These are phyloP conservation scores for Carterocephalus palaemon DNA, from an alignment of 2,888 invertebrate species.

Conservation along the genomic window DNA sequence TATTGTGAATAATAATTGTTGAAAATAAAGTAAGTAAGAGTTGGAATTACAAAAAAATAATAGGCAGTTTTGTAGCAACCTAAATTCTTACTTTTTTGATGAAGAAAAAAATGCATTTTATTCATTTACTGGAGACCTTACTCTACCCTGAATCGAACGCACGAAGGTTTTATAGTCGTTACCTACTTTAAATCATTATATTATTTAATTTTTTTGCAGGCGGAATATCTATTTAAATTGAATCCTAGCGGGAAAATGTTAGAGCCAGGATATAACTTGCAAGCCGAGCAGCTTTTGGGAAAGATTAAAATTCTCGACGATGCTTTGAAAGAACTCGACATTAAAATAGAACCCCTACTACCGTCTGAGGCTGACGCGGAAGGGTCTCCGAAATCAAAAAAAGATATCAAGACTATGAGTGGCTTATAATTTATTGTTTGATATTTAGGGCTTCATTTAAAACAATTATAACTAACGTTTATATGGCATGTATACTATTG, in stretches of 20 bases:
- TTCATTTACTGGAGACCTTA: too few relatives aligned
- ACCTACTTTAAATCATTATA: too few relatives aligned
- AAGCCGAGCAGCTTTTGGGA: conserved; percentile 73
- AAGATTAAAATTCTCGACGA: conserved; percentile 70
- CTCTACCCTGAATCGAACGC: too few relatives aligned
- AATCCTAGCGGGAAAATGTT: conserved; percentile 85
- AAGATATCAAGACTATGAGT: conserved; percentile 47
- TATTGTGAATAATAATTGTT: too few relatives aligned
- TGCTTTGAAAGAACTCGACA: conserved; percentile 58
- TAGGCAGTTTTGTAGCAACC: too few relatives aligned
- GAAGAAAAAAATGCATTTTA: too few relatives aligned
- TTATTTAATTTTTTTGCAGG: conserved; percentile 59
- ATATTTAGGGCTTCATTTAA: neutral
- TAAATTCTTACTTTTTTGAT: too few relatives aligned
- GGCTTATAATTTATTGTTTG: conserved; percentile 37
- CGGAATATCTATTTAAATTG: conserved; percentile 83
- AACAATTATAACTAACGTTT: neutral
- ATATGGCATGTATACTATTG: too few relatives aligned
- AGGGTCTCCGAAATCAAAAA: conserved; percentile 35
- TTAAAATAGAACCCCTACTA: conserved; percentile 61
- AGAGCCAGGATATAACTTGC: conserved; percentile 81
- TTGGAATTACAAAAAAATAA: too few relatives aligned
- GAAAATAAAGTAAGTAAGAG: too few relatives aligned
- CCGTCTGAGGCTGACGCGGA: conserved; percentile 45
- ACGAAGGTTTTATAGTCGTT: too few relatives aligned